Evolutionary conservation across 2,888 invertebrate genomes (phyloP).

Genomic region (Xylophagus ater): DNA sequence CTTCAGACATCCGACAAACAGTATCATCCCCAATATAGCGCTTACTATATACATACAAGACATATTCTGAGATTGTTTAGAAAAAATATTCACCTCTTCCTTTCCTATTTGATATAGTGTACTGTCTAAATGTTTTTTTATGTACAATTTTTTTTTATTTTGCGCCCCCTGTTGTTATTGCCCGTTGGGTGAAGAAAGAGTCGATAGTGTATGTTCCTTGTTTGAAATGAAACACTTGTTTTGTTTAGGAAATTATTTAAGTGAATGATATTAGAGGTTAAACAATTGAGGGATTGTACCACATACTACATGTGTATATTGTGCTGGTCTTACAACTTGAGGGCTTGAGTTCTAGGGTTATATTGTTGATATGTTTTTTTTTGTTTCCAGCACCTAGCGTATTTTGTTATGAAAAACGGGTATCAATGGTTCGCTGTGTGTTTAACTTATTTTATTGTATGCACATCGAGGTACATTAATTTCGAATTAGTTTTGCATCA

Average conservation of each 20-base stretch:
- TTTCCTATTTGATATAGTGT: no score
- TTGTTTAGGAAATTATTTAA: constrained; percentile 20
- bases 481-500: constrained; percentile 42
- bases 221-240: constrained; percentile 18
- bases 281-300: constrained; percentile 16
- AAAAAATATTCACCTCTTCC: no score
- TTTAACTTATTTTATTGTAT: constrained; percentile 6
- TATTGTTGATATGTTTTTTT: constrained; percentile 6
- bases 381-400: neutral
- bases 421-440: neutral
- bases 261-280: constrained; percentile 19
- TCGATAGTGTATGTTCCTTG: constrained; percentile 8
- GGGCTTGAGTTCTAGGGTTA: no score
- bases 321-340: no score
- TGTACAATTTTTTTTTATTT: constrained; percentile 2
- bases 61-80: no score
- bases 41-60: no score
- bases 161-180: constrained; percentile 2
- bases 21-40: no score
- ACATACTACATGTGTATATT: no score
- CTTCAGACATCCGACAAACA: no score
- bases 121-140: neutral
- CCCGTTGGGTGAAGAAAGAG: constrained; percentile 2
- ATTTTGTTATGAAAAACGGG: neutral
- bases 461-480: constrained; percentile 33